These are phyloP conservation scores for Sebastes oblongus DNA, from an alignment of 2,797 vertebrate species.

Conservation along the genomic window DNA sequence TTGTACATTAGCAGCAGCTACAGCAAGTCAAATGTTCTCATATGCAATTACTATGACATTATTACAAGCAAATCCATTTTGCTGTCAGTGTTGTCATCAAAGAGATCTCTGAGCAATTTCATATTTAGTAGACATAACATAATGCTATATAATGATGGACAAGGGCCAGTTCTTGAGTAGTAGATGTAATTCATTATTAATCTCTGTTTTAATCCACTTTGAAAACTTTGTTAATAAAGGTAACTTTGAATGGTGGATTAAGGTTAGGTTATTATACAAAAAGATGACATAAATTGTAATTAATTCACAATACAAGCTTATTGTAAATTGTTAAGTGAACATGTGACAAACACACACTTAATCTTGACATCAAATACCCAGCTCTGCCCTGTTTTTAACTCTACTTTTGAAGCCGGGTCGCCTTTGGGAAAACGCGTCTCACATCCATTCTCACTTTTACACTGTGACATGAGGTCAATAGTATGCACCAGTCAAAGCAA, in stretches of 20 bases:
- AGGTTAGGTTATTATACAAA: background rate
- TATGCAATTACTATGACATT: background rate
- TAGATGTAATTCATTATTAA: background rate
- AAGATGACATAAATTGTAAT: background rate
- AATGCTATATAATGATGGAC: background rate
- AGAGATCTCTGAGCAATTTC: background rate
- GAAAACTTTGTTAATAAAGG: background rate
- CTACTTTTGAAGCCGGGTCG: background rate
- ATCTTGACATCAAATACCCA: background rate
- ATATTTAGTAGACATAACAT: background rate
- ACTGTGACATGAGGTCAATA: slow-evolving; percentile 14
- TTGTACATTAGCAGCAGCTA: slow-evolving; percentile 16
- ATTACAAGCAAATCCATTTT: background rate
- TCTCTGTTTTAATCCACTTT: background rate
- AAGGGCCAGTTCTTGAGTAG: background rate
- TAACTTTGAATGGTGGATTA: background rate
- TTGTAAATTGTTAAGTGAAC: background rate
- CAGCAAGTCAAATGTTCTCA: slow-evolving; percentile 3
- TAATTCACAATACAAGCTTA: background rate
- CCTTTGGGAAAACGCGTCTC: background rate
- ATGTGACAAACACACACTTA: too few species aligned
- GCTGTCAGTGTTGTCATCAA: background rate
- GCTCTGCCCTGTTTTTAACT: background rate
- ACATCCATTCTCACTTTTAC: slow-evolving; percentile 13
- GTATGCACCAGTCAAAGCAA: slow-evolving; percentile 20